Evolutionary conservation across 2,797 vertebrate species (phyloP).

Genomic region (Distichodus sexfasciatus): DNA sequence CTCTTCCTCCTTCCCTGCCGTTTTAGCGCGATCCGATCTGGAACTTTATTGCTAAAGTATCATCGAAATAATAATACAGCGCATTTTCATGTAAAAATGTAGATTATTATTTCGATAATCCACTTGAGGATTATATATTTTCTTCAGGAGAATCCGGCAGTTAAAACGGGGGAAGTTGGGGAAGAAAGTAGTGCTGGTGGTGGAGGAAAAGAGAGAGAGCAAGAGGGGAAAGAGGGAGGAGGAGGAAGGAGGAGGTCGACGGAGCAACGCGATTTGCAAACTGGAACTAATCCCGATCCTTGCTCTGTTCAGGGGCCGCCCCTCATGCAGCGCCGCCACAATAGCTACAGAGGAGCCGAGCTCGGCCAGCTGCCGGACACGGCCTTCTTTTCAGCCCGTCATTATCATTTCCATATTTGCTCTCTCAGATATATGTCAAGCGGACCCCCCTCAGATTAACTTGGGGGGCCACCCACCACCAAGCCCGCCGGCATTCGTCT

Average conservation of each 20-base stretch:
- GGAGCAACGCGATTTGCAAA: slow-evolving; percentile 62
- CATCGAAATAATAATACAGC: slow-evolving; percentile 33
- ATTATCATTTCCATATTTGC: slow-evolving; percentile 60
- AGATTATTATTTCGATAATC: slow-evolving; percentile 52
- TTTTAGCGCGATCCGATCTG: slow-evolving; percentile 19
- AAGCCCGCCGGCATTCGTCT: no score
- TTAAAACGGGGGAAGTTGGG: not conserved
- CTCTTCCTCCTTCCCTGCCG: not conserved
- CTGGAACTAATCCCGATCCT: slow-evolving; percentile 62
- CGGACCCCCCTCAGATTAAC: slow-evolving; percentile 55
- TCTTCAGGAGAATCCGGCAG: slow-evolving; percentile 51
- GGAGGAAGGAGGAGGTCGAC: slow-evolving; percentile 39
- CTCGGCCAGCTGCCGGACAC: slow-evolving; percentile 48
- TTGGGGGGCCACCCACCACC: slow-evolving; percentile 72
- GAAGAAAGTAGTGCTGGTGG: slow-evolving; percentile 8
- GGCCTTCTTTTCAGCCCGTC: slow-evolving; percentile 45
- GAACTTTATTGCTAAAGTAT: slow-evolving; percentile 48
- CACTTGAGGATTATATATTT: slow-evolving; percentile 46
- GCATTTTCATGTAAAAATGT: slow-evolving; percentile 42
- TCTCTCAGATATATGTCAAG: slow-evolving; percentile 40
- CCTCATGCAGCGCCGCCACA: slow-evolving; percentile 43
- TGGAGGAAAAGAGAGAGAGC: not conserved
- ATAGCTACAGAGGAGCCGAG: slow-evolving; percentile 36
- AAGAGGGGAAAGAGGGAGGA: not conserved
- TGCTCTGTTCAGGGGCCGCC: slow-evolving; percentile 41